A percentile compares a stretch with the other conserved stretches of the same genome.
Evolutionary conservation across 2,797 vertebrate species (phyloP).

Genomic region (Carduelis carduelis): DNA sequence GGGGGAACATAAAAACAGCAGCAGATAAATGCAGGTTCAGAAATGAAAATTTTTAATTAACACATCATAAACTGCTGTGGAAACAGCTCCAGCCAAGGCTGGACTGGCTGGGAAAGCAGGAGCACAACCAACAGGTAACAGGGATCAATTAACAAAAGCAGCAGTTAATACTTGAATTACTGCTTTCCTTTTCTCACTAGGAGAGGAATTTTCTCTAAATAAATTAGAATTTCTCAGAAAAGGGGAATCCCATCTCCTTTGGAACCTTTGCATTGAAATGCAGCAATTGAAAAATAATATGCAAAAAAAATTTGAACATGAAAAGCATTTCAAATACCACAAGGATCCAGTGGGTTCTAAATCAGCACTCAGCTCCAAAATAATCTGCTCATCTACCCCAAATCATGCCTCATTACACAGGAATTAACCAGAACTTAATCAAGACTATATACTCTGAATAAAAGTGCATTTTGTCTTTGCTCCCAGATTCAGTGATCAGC

Average conservation of each 20-base stretch:
- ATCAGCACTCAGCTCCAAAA: not conserved
- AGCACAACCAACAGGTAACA: not conserved
- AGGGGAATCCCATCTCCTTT: not conserved
- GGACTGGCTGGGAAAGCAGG: not conserved
- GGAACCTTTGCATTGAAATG: not conserved
- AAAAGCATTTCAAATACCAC: not conserved
- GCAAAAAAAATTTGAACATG: not conserved
- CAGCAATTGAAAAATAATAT: not conserved
- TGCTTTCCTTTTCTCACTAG: not conserved
- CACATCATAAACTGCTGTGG: not conserved
- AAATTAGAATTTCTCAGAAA: not conserved
- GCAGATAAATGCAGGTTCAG: not conserved
- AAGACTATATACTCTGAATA: fast-evolving
- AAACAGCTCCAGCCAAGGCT: not conserved
- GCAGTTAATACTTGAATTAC: not conserved
- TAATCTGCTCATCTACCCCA: not conserved
- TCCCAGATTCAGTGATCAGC: fast-evolving
- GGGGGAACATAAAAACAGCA: not conserved
- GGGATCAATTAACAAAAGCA: not conserved
- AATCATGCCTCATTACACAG: not conserved
- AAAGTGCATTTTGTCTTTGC: not conserved
- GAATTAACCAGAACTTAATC: not conserved
- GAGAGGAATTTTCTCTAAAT: not conserved
- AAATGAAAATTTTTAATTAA: not conserved
- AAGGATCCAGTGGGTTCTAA: not conserved